phyloP scores from a whole-genome alignment of 2,888 invertebrate genomes.

The Trachelus tabidus region DNA sequence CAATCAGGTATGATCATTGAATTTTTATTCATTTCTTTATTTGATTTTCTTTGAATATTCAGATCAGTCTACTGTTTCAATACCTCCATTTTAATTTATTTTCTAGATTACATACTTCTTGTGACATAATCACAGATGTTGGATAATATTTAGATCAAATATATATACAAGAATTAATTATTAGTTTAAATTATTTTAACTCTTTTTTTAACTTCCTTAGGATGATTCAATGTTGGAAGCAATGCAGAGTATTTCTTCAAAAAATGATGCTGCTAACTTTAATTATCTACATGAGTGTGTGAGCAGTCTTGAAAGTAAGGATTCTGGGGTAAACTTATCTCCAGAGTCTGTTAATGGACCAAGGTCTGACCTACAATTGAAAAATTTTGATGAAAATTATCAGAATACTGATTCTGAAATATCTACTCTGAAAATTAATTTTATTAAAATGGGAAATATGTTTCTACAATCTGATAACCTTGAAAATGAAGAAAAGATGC shows the following conservation, averaged over 20 bases:
- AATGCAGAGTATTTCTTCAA: conserved; percentile 26
- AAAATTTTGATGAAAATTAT: conserved; percentile 23
- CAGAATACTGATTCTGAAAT: conserved; percentile 28
- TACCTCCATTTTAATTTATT: background rate
- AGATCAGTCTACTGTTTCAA: background rate
- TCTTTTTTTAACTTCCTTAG: conserved; percentile 10
- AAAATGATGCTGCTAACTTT: conserved; percentile 26
- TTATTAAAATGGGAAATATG: conserved; percentile 36
- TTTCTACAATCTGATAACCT: conserved; percentile 6
- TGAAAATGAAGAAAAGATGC: background rate
- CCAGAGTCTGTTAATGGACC: conserved; percentile 24
- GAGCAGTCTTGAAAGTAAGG: conserved; percentile 39
- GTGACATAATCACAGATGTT: background rate
- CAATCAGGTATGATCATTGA: conserved; percentile 24
- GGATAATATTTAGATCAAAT: background rate
- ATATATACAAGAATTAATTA: background rate
- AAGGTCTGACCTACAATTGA: conserved; percentile 27
- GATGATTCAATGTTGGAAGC: conserved; percentile 29
- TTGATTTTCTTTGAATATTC: background rate
- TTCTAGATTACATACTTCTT: background rate
- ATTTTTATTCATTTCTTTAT: background rate
- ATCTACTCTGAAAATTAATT: conserved; percentile 31
- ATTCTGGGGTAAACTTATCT: conserved; percentile 31
- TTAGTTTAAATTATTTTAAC: background rate
- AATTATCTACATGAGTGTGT: conserved; percentile 40